Evolutionary conservation across 2,113 vertebrate genomes (phyloP).

Genomic region (Channa argus): DNA sequence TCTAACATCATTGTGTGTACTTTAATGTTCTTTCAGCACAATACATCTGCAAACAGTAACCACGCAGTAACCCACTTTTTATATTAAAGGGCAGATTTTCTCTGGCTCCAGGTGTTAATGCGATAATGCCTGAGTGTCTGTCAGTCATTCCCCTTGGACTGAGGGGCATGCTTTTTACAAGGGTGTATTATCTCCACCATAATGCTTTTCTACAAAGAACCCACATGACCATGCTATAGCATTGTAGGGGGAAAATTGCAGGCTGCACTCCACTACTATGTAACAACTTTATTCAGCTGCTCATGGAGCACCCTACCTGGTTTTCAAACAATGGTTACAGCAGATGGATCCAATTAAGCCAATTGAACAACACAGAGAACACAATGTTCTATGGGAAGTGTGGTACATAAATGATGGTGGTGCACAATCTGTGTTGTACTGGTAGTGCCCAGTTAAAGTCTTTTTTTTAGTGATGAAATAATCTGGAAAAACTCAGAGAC

Average conservation of each 20-base stretch:
- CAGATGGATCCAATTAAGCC: conserved; percentile 53
- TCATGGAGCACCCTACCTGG: conserved; percentile 41
- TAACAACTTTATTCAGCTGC: conserved; percentile 59
- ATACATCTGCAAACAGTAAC: conserved; percentile 20
- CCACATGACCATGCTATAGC: conserved; percentile 54
- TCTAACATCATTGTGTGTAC: neutral
- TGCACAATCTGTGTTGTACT: conserved; percentile 22
- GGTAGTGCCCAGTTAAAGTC: conserved; percentile 9
- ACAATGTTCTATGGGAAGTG: conserved; percentile 13
- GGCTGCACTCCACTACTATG: conserved; percentile 55
- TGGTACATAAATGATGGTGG: conserved; percentile 16
- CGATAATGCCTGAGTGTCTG: conserved; percentile 65
- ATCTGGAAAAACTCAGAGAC: neutral
- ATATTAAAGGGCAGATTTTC: conserved; percentile 49
- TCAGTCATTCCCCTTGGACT: conserved; percentile 56
- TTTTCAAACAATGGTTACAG: conserved; percentile 55
- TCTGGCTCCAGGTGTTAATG: conserved; percentile 62
- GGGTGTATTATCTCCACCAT: conserved; percentile 66
- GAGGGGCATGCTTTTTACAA: conserved; percentile 62
- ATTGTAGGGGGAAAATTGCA: conserved; percentile 63
- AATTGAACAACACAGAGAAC: conserved; percentile 28
- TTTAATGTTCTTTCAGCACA: conserved; percentile 15
- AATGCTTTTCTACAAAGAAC: conserved; percentile 71
- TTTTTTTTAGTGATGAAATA: conserved; percentile 10
- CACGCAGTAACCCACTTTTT: conserved; percentile 31